Conservation (phyloP, 1,140 invertebrate species). For the Aleiodes sp. region DNA sequence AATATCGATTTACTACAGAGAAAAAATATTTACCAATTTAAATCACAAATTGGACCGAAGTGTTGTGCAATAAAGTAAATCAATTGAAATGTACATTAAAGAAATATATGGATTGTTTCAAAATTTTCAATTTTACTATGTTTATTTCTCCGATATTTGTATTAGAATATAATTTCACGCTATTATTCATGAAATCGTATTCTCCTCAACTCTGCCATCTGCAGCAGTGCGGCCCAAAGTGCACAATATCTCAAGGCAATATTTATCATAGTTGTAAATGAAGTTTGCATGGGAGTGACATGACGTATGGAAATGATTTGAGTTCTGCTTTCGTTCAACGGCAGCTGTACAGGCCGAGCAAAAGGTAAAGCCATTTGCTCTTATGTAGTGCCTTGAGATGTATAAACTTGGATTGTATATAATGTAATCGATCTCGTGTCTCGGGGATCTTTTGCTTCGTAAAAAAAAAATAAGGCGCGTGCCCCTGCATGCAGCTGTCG, state of each 20-base stretch:
- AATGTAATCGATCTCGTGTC: conserved; percentile 4
- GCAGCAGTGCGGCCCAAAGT: background rate
- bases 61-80: too few species aligned
- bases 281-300: conserved; percentile 25
- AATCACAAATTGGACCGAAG: too few species aligned
- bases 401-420: conserved; percentile 13
- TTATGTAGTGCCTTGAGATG: background rate
- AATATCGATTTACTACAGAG: background rate
- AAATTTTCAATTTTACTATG: too few species aligned
- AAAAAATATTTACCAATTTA: background rate
- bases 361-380: conserved; percentile 1
- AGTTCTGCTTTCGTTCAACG: conserved; percentile 21
- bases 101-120: too few species aligned
- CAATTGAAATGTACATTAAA: too few species aligned
- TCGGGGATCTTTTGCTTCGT: background rate
- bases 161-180: too few species aligned
- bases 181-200: too few species aligned
- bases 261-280: conserved; percentile 20
- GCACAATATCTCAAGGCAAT: background rate
- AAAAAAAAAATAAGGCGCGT: conserved; percentile 2
- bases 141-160: too few species aligned
- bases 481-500: conserved; percentile 3
- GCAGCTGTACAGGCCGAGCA: conserved; percentile 8
- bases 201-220: conserved; percentile 1
- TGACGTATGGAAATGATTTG: conserved; percentile 24